Percentiles rank a stretch among this genome's conserved stretches.
These are phyloP conservation scores for Forbesichthys agassizii DNA, from an alignment of 2,113 vertebrate species.

Conservation along the genomic window DNA sequence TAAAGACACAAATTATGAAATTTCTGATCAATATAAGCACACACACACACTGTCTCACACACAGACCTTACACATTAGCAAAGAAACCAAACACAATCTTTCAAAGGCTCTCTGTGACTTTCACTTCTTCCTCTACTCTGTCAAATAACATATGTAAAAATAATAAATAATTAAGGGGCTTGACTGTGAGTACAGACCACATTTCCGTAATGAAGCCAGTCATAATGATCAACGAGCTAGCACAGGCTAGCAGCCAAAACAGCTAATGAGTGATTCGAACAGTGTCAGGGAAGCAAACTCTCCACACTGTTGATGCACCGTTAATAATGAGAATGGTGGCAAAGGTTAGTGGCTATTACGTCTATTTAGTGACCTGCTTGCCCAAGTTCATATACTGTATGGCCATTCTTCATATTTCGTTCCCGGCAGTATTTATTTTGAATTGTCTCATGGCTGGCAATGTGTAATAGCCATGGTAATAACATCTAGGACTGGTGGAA, in stretches of 20 bases:
- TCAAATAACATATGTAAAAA: conserved; percentile 30
- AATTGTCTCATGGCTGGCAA: not conserved
- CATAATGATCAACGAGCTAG: conserved; percentile 41
- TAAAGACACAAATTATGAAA: not conserved
- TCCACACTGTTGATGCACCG: conserved; percentile 10
- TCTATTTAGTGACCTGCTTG: not conserved
- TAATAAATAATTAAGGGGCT: conserved; percentile 33
- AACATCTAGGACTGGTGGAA: not conserved
- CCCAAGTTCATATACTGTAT: not conserved
- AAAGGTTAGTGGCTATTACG: not conserved
- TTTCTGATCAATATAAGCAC: not conserved
- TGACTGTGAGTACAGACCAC: conserved; percentile 15
- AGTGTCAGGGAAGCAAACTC: conserved; percentile 8
- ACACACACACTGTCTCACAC: not conserved
- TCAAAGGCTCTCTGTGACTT: not conserved
- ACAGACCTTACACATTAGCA: not conserved
- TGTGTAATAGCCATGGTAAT: no score
- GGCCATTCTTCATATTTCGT: not conserved
- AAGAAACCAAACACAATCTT: not conserved
- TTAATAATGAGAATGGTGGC: conserved; percentile 26
- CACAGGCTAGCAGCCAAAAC: conserved; percentile 18
- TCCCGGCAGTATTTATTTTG: not conserved
- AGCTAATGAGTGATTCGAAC: conserved; percentile 29
- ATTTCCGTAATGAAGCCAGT: conserved; percentile 36
- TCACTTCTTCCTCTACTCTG: conserved; percentile 20